phyloP scores from a whole-genome alignment of 2,113 vertebrate species.

The Scartelaos histophorus region DNA sequence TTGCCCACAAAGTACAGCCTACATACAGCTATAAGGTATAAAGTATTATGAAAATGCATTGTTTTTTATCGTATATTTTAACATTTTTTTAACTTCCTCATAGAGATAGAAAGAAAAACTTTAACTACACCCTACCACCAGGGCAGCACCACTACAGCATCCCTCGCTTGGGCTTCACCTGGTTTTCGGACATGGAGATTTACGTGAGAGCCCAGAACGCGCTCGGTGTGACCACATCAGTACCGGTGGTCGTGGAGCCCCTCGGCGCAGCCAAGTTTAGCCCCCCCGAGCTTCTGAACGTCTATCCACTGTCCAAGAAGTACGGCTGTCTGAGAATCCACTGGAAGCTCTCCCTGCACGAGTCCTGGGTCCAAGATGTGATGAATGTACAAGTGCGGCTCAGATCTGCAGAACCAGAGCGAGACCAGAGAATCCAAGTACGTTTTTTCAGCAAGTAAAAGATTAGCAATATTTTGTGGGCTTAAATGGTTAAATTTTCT shows the following conservation, averaged over 20 bases:
- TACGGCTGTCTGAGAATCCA: constrained; percentile 63
- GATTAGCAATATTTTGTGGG: too few species aligned
- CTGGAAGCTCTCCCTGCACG: constrained; percentile 63
- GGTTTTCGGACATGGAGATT: constrained; percentile 78
- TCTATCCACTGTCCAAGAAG: constrained; percentile 25
- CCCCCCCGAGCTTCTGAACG: constrained; percentile 52
- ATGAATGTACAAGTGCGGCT: constrained; percentile 58
- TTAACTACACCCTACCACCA: constrained; percentile 33
- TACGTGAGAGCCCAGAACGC: constrained; percentile 82
- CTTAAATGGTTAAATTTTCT: too few species aligned
- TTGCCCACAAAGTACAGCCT: constrained; percentile 76
- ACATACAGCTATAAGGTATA: constrained; percentile 64
- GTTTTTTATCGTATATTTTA: background rate
- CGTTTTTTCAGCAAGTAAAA: constrained; percentile 17
- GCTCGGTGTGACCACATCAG: constrained; percentile 77
- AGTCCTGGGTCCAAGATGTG: constrained; percentile 41
- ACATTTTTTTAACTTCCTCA: constrained; percentile 18
- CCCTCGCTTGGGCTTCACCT: constrained; percentile 69
- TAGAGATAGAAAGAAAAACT: constrained; percentile 38
- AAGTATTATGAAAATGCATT: background rate
- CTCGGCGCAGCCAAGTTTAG: constrained; percentile 77
- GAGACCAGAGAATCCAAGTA: constrained; percentile 33
- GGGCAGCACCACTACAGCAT: constrained; percentile 71
- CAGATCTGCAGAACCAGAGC: constrained; percentile 32
- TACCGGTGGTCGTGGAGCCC: constrained; percentile 75